Conservation (phyloP, 92 coral and sea anemone genomes). For the Epizoanthus illoricatus region DNA sequence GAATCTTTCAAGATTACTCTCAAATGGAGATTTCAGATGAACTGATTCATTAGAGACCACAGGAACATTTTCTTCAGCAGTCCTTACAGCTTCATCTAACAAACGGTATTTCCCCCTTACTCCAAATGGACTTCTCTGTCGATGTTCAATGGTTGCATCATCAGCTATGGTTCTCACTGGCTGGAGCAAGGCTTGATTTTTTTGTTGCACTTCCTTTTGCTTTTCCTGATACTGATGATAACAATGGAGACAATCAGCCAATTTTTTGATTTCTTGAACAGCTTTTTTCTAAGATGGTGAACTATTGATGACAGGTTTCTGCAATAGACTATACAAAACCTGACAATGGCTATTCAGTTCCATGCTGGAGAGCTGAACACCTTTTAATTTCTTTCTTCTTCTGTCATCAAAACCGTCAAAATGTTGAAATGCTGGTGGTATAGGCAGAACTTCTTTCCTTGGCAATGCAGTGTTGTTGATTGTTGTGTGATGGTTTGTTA, state of each 20-base stretch:
- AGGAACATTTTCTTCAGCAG: conserved; percentile 36
- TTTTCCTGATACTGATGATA: conserved; percentile 27
- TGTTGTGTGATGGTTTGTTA: conserved; percentile 46
- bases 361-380: conserved; percentile 20
- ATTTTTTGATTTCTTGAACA: conserved; percentile 19
- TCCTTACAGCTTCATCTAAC: conserved; percentile 50
- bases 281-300: conserved; percentile 36
- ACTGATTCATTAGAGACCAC: conserved; percentile 50
- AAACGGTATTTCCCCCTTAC: conserved; percentile 33
- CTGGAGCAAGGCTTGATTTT: conserved; percentile 23
- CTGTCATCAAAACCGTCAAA: conserved; percentile 38
- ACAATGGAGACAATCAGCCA: conserved; percentile 44
- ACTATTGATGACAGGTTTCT: conserved; percentile 38
- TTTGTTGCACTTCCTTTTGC: conserved; percentile 25
- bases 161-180: conserved; percentile 42
- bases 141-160: conserved; percentile 36
- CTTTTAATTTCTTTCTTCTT: conserved; percentile 38
- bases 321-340: conserved; percentile 23
- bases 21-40: conserved; percentile 43
- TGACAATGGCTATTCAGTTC: conserved; percentile 40
- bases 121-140: conserved; percentile 34
- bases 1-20: conserved; percentile 38
- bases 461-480: conserved; percentile 42
- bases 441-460: conserved; percentile 31
- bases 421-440: conserved; percentile 37